Conservation (phyloP, 2,797 vertebrate species). For the Coendou prehensilis region DNA sequence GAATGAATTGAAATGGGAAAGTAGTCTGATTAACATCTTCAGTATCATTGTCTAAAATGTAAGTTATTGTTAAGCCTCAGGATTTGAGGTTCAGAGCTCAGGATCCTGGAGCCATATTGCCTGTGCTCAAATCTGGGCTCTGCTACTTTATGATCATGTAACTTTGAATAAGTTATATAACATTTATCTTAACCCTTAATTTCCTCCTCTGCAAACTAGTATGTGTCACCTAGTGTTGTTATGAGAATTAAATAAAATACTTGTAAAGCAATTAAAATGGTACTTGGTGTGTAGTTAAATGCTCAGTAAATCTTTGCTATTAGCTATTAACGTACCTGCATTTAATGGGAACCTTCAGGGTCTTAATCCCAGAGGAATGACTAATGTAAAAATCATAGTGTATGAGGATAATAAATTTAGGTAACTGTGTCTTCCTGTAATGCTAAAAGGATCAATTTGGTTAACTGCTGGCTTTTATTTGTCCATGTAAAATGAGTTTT, state of each 20-base stretch:
- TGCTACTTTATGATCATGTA: conserved; percentile 48
- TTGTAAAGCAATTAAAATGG: conserved; percentile 69
- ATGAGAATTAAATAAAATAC: conserved; percentile 59
- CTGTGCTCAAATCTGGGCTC: conserved; percentile 20
- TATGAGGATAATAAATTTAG: conserved; percentile 61
- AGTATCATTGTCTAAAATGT: conserved; percentile 41
- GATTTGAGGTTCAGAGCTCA: conserved; percentile 55
- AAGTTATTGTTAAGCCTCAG: background rate
- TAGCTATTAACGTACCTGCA: conserved; percentile 60
- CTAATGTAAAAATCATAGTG: conserved; percentile 58
- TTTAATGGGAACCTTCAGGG: conserved; percentile 65
- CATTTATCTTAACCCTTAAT: conserved; percentile 68
- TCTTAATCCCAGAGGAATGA: conserved; percentile 66
- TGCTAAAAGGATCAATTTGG: conserved; percentile 58
- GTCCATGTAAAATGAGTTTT: conserved; percentile 62
- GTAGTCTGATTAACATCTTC: background rate
- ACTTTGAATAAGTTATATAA: conserved; percentile 63
- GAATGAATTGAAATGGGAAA: conserved; percentile 49
- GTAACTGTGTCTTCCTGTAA: conserved; percentile 53
- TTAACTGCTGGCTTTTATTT: conserved; percentile 70
- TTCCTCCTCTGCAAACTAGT: conserved; percentile 59
- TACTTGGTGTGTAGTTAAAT: conserved; percentile 46
- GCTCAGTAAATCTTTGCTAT: conserved; percentile 68
- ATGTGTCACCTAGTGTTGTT: conserved; percentile 39
- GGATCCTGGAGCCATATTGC: conserved; percentile 24